Percentiles rank a stretch among this genome's conserved stretches.
phyloP scores from a whole-genome alignment of 2,797 vertebrate species.

The Paratrypauchen microcephalus region DNA sequence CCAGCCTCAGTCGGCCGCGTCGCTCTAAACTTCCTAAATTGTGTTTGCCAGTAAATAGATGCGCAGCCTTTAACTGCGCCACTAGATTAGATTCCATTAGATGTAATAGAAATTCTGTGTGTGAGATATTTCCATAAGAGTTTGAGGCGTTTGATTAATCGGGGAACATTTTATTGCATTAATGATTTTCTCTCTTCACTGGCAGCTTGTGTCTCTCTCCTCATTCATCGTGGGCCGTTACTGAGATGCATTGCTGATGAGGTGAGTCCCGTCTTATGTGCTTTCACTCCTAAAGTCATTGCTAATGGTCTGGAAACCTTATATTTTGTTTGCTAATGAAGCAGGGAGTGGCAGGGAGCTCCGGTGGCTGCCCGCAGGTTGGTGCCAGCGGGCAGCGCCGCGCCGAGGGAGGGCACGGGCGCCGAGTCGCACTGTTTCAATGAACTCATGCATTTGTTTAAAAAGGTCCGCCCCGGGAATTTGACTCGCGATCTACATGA shows the following conservation, averaged over 20 bases:
- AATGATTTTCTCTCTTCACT: constrained; percentile 93
- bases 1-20: constrained; percentile 93
- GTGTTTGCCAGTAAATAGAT: constrained; percentile 98
- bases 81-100: constrained; percentile 99
- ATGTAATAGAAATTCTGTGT: constrained; percentile 98
- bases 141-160: constrained; percentile 99
- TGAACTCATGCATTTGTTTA: constrained; percentile 38
- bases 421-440: neutral
- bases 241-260: constrained; percentile 99
- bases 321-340: constrained; percentile 99
- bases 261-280: constrained; percentile 99
- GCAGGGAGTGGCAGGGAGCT: constrained; percentile 91
- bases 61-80: constrained; percentile 98
- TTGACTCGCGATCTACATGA: neutral
- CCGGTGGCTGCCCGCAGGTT: constrained; percentile 75
- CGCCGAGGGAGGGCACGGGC: constrained; percentile 60
- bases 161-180: constrained; percentile 99
- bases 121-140: constrained; percentile 98
- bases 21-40: constrained; percentile 99
- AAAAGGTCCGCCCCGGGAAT: constrained; percentile 15
- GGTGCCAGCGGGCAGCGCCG: constrained; percentile 71
- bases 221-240: constrained; percentile 95
- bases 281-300: constrained; percentile 99
- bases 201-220: constrained; percentile 88
- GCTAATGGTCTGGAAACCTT: constrained; percentile 99